Percentiles rank a stretch among this genome's conserved stretches.
These are phyloP conservation scores for Stylophora pistillata DNA, from an alignment of 64 coral and sea anemone species.

Conservation along the genomic window DNA sequence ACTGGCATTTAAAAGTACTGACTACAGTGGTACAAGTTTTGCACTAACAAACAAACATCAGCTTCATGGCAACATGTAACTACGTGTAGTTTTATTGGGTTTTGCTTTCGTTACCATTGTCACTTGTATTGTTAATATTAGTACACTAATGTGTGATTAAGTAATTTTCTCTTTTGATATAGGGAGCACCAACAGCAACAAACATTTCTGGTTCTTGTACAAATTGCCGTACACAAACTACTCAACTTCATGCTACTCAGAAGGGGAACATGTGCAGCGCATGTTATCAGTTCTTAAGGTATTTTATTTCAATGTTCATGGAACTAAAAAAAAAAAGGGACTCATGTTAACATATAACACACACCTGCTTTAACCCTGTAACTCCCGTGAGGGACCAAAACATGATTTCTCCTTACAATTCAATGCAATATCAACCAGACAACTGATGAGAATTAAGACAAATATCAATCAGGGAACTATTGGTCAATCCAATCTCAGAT, in stretches of 20 bases:
- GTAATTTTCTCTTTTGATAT: neutral
- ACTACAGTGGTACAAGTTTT: no score
- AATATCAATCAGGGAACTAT: no score
- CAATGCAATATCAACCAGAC: no score
- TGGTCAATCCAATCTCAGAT: no score
- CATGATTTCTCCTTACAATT: no score
- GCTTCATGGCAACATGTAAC: no score
- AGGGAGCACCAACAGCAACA: slow-evolving; percentile 15
- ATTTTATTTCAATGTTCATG: neutral
- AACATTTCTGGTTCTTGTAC: slow-evolving; percentile 59
- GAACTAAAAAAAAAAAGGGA: neutral
- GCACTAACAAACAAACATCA: no score
- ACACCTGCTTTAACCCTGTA: neutral
- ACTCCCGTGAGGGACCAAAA: neutral
- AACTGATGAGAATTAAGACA: no score
- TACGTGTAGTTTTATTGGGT: no score
- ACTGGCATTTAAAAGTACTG: no score
- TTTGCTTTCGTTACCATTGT: no score
- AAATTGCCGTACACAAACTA: slow-evolving; percentile 53
- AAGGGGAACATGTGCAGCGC: slow-evolving; percentile 88
- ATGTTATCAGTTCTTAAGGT: slow-evolving; percentile 97
- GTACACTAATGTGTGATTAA: neutral
- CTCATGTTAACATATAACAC: neutral
- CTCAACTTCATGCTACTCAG: slow-evolving; percentile 79
- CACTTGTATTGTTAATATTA: no score